Base-by-base conservation (phyloP, 1,140 invertebrate genomes). In the Orius insidiosus region DNA sequence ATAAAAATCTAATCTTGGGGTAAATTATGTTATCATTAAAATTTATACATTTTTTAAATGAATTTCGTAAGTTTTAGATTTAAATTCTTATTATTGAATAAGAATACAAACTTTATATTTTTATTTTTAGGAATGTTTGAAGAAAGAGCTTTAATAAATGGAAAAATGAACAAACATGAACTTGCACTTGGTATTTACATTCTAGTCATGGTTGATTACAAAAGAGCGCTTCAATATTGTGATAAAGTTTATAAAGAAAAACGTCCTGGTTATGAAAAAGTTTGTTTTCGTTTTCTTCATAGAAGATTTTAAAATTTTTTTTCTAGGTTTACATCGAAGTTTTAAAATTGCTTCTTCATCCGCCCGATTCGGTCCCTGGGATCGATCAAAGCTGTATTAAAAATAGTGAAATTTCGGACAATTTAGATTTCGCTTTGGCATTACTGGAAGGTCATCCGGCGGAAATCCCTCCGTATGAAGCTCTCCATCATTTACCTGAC, bases 181-280 rank as follows among this genome's bases (percentile, higher is more conserved):
- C 82, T 96, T 60, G 90, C 86, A 2, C 64, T 98, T 35, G 76
- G 52, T 1, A 90, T 98, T 58, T 97, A 96, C 60, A 74, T 93
- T 55, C 82, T 70, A 67, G 77, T 69, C 55, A 76, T 77, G 47
- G 77, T 85, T 37, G 80, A 97, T 64, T 71, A 81, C 13, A 57
- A 74, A 0, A 75, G 78, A 57, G 93, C 93, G 0, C 77, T 84
- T 55, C 63, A 75, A 45, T 96, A 95, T 65, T 94, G 90, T 59
- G 71, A 79, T 54, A 76, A 70, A 59, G 75, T 80, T 44, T 74
- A 72, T 63, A 54, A 64, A 60, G 58, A 54, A 58, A 5, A 63
- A 44, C 45, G 60, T 53, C 38, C 68, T 61, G 59, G 69, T 5
- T 56, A 67, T 33, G 67, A 71, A 2, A 70, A 81, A 52, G 73